A percentile compares a stretch with the other conserved stretches of the same genome.
These are phyloP conservation scores for Coptodon rendalli DNA, from an alignment of 2,113 vertebrate genomes.

Conservation along the genomic window DNA sequence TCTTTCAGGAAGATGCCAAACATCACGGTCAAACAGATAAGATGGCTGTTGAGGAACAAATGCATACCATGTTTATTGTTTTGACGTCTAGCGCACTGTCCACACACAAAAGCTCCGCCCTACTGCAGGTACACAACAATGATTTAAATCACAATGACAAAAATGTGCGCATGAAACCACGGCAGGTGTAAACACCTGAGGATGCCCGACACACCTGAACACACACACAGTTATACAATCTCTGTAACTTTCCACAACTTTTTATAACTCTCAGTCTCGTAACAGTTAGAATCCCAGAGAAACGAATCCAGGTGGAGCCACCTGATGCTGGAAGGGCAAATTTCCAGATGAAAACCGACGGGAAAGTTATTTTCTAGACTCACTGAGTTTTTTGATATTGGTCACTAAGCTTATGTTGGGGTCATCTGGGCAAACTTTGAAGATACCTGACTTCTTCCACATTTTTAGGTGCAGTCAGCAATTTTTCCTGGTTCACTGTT, in stretches of 20 bases:
- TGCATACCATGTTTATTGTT: background rate
- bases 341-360: fast-evolving
- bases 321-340: background rate
- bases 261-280: background rate
- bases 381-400: background rate
- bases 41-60: background rate
- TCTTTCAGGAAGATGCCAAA: background rate
- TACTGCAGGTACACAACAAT: background rate
- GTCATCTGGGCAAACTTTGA: background rate
- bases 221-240: background rate
- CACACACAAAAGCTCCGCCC: fast-evolving
- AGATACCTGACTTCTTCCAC: background rate
- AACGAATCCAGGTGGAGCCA: fast-evolving
- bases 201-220: background rate
- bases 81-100: background rate
- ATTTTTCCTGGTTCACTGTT: background rate
- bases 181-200: too few species aligned
- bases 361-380: background rate
- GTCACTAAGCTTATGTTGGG: background rate
- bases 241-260: background rate
- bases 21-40: background rate
- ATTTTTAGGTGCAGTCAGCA: background rate
- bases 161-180: background rate
- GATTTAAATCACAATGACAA: background rate
- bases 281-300: background rate